Evolutionary conservation across 2,797 vertebrate genomes (phyloP), one percentile per base, ranked within the genome.

Genomic region (Rallus crepitans): DNA sequence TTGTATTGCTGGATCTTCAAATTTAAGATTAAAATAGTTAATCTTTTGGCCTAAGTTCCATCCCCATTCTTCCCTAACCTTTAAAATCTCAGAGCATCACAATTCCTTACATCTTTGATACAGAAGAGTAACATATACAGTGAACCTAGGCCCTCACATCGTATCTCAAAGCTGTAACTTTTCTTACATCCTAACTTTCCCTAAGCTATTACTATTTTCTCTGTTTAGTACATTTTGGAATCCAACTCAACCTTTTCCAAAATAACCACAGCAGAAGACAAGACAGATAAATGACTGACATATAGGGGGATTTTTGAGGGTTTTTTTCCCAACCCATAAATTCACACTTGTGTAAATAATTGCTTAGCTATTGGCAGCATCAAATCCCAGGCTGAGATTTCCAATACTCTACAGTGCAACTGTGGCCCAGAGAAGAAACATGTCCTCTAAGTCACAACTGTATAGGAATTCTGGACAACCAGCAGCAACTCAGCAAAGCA

Each of bases 371-470:
- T 68, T 20, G 59, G 53, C 10, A 91, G 47, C 39, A 57, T 20
- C 50, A 75, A 90, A 90, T 60, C 23, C 20, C 27, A 83, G 23
- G 9, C 72, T 75, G 3, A 64, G 45, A 85, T 13, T 47, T 57
- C n/a, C 65, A 64, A 9, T 45, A 71, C 24, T 69, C 60, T 24
- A 48, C 21, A 66, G 27, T 35, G 14, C 28, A 45, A 19, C 31
- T 35, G 28, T 42, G 20, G 39, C 28, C 91, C 69, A 55, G 45
- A 85, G 24, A 64, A 89, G 18, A 88, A 86, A 75, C 5, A 31
- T 6, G 19, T 37, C 20, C n/a, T 79, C 42, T 37, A 69, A 69
- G 39, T 69, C 70, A 81, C 0, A 0, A 59, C 12, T 0, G 0
- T 33, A 56, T 1, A 76, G 52, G 63, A 82, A 56, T 76, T 61